Evolutionary conservation across 2,113 vertebrate genomes (phyloP).

Genomic region (Neolamprologus falcicula): DNA sequence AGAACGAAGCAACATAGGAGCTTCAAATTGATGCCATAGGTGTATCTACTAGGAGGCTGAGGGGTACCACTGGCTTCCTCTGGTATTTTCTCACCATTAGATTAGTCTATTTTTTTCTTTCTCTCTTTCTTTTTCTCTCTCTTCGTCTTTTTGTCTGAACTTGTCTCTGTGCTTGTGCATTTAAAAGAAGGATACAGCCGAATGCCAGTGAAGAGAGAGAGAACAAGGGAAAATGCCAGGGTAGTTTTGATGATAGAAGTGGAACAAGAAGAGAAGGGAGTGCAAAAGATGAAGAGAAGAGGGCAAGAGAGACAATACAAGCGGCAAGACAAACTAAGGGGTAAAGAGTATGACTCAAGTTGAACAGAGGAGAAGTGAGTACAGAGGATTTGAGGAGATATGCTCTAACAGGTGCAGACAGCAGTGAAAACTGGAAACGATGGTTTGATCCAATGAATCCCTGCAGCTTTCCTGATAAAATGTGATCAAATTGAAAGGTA

Average conservation of each 20-base stretch:
- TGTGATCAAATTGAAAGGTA: not conserved
- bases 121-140: not conserved
- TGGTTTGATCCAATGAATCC: not conserved
- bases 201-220: not conserved
- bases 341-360: not conserved
- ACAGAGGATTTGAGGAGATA: not conserved
- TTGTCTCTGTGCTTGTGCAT: not conserved
- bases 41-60: not conserved
- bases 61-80: not conserved
- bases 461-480: not conserved
- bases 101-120: not conserved
- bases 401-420: not conserved
- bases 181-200: not conserved
- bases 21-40: not conserved
- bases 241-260: not conserved
- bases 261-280: not conserved
- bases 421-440: not conserved
- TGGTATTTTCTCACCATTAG: conserved; percentile 5
- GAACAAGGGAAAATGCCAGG: not conserved
- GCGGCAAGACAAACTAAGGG: not conserved
- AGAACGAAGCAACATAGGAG: not conserved
- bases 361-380: not conserved
- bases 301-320: not conserved
- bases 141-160: not conserved
- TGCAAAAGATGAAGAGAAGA: not conserved